Evolutionary conservation across 2,888 invertebrate genomes (phyloP).

Genomic region (Arrhopalites spinosus): DNA sequence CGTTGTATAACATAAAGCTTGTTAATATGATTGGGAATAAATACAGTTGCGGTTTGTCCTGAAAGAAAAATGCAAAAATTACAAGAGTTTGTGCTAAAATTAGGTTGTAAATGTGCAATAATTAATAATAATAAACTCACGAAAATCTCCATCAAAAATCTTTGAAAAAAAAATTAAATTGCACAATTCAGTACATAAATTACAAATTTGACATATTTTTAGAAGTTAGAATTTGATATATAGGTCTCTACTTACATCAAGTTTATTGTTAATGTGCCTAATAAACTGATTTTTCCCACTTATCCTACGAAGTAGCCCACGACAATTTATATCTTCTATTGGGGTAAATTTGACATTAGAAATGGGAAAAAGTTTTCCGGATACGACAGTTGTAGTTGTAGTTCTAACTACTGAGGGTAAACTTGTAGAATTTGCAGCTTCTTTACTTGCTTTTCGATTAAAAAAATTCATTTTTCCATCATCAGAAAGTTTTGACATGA

Average conservation of each 20-base stretch:
- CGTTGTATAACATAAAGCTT: constrained; percentile 50
- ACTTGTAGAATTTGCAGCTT: neutral
- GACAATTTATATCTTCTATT: constrained; percentile 50
- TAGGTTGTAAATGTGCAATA: too few species aligned
- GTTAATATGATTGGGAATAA: constrained; percentile 46
- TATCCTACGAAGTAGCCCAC: constrained; percentile 50
- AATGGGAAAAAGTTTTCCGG: constrained; percentile 37
- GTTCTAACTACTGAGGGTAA: neutral
- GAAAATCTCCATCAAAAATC: constrained; percentile 55
- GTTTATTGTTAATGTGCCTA: constrained; percentile 50
- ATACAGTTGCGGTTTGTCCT: constrained; percentile 53
- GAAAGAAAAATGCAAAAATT: too few species aligned
- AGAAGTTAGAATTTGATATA: too few species aligned
- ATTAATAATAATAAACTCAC: too few species aligned
- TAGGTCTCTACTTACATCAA: constrained; percentile 47
- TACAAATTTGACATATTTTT: neutral
- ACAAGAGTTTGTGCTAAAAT: too few species aligned
- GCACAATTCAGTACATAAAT: too few species aligned
- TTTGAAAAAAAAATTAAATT: constrained; percentile 19
- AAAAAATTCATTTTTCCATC: constrained; percentile 52
- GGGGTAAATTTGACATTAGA: constrained; percentile 48
- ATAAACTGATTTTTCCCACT: constrained; percentile 50
- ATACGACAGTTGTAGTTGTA: neutral
- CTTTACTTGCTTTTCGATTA: constrained; percentile 44
- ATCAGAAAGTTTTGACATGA: constrained; percentile 52